These are phyloP conservation scores for Microdon myrmicae DNA, from an alignment of 2,888 invertebrate genomes.

Conservation along the genomic window DNA sequence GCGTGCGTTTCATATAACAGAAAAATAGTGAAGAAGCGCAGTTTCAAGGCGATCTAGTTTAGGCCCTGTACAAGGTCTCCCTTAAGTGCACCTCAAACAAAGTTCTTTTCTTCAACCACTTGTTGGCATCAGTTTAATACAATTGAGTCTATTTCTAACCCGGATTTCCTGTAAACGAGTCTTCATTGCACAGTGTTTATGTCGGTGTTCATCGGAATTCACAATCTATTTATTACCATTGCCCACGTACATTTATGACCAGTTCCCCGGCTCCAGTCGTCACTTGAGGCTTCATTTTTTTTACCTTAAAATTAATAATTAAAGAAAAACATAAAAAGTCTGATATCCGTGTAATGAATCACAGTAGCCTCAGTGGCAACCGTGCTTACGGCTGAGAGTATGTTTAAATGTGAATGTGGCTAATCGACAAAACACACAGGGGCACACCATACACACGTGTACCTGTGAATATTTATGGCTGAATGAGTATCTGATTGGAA, in stretches of 20 bases:
- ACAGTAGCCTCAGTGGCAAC: conserved; percentile 40
- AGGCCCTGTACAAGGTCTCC: too few species aligned
- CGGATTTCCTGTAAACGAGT: not conserved
- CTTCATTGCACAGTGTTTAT: not conserved
- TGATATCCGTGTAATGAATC: conserved; percentile 52
- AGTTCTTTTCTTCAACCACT: not conserved
- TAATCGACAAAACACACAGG: conserved; percentile 27
- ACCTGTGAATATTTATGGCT: conserved; percentile 46
- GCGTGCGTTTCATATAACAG: too few species aligned
- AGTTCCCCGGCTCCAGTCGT: conserved; percentile 5
- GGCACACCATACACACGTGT: conserved; percentile 2
- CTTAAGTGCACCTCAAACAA: not conserved
- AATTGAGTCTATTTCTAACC: too few species aligned
- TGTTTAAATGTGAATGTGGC: conserved; percentile 45
- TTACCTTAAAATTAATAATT: too few species aligned
- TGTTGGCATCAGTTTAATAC: not conserved
- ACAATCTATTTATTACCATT: conserved; percentile 7
- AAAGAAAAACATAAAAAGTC: too few species aligned
- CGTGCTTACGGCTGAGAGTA: conserved; percentile 34
- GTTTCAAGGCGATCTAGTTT: too few species aligned
- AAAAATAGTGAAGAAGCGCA: too few species aligned
- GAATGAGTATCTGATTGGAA: conserved; percentile 51
- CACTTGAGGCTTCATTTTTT: conserved; percentile 36
- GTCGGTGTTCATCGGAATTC: not conserved
- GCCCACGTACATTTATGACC: conserved; percentile 2